Percentiles rank a stretch among this genome's conserved stretches.
These are phyloP conservation scores for Periplaneta americana DNA, from an alignment of 1,140 invertebrate species.

Conservation along the genomic window DNA sequence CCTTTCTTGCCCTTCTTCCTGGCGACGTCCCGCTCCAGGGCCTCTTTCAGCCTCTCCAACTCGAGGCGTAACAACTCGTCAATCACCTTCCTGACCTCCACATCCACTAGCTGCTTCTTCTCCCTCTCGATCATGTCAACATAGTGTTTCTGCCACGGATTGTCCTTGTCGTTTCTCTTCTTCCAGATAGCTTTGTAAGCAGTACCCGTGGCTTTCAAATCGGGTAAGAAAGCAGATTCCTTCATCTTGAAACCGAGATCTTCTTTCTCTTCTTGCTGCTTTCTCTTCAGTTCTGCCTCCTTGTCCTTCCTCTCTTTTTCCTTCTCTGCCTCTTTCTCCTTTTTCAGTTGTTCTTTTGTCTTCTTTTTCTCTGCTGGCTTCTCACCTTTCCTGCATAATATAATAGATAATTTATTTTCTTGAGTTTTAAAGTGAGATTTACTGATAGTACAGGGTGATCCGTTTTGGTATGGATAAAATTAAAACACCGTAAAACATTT, in stretches of 20 bases:
- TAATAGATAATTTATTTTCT: too few relatives aligned
- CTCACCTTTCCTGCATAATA: not conserved
- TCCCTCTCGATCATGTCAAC: slow-evolving; percentile 39
- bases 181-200: slow-evolving; percentile 43
- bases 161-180: slow-evolving; percentile 34
- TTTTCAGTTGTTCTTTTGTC: slow-evolving; percentile 22
- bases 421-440: too few relatives aligned
- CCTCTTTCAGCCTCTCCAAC: slow-evolving; percentile 43
- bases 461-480: too few relatives aligned
- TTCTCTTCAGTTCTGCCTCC: too few relatives aligned
- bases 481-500: too few relatives aligned
- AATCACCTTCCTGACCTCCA: slow-evolving; percentile 44
- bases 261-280: too few relatives aligned
- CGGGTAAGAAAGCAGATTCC: slow-evolving; percentile 26
- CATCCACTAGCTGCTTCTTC: slow-evolving; percentile 37
- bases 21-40: slow-evolving; percentile 42
- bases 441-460: too few relatives aligned
- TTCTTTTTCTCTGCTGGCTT: slow-evolving; percentile 24
- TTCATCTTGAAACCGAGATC: slow-evolving; percentile 34
- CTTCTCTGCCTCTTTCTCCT: slow-evolving; percentile 22
- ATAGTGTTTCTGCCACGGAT: slow-evolving; percentile 39
- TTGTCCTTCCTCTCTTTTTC: slow-evolving; percentile 29
- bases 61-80: slow-evolving; percentile 52
- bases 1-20: too few relatives aligned
- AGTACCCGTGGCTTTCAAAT: slow-evolving; percentile 33